Evolutionary conservation across 2,113 vertebrate species (phyloP).

Genomic region (Ia io): DNA sequence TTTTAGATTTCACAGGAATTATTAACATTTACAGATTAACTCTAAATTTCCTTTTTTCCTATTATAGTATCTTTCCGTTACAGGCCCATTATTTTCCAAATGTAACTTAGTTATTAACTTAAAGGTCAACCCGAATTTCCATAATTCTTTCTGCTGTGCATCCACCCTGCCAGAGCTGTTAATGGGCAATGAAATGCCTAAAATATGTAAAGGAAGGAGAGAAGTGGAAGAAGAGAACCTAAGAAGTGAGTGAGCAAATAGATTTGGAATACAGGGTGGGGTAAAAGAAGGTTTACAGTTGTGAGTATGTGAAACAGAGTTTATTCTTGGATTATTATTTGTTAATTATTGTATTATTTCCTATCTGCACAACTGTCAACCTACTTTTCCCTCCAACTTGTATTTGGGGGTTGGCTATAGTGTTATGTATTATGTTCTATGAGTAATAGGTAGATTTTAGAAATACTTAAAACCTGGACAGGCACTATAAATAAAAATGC

Average conservation of each 20-base stretch:
- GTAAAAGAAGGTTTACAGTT: neutral
- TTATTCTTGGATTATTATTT: neutral
- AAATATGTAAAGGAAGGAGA: neutral
- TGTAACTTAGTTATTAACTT: neutral
- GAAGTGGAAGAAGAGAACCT: neutral
- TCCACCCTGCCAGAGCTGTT: neutral
- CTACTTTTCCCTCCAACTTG: neutral
- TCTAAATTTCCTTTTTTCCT: constrained; percentile 29
- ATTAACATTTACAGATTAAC: neutral
- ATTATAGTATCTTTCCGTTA: neutral
- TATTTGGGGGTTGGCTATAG: neutral
- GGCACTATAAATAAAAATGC: neutral
- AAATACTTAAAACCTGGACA: constrained; percentile 29
- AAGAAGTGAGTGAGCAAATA: neutral
- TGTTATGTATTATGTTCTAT: constrained; percentile 21
- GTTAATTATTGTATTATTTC: neutral
- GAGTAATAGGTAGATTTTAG: neutral
- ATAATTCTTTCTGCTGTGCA: neutral
- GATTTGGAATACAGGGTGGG: neutral
- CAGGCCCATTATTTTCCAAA: neutral
- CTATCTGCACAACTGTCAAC: neutral
- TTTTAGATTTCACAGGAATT: neutral
- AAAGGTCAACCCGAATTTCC: neutral
- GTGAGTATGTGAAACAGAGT: neutral
- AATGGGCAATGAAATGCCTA: neutral